A percentile compares a stretch with the other conserved stretches of the same genome.
Conservation (phyloP, 2,113 vertebrate species). For the Redunca redunca region DNA sequence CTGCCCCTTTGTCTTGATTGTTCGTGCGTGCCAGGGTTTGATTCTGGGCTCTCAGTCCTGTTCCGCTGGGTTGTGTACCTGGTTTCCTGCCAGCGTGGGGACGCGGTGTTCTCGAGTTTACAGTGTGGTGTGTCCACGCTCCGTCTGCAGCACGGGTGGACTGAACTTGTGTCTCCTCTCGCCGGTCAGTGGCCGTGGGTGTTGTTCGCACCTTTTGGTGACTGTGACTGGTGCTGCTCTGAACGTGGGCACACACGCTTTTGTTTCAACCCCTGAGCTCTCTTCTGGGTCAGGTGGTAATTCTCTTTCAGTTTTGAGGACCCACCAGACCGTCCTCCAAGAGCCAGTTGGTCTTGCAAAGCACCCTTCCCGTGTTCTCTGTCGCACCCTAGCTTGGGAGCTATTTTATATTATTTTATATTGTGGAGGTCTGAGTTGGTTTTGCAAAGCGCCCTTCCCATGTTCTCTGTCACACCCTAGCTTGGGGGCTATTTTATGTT, state of each 20-base stretch:
- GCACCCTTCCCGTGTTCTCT: background rate
- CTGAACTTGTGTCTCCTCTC: background rate
- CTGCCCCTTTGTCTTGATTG: background rate
- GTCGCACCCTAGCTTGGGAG: background rate
- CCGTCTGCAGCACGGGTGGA: background rate
- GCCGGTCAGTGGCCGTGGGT: too few species aligned
- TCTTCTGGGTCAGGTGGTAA: background rate
- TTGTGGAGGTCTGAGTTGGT: too few species aligned
- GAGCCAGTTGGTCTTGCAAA: background rate
- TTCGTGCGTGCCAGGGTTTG: background rate
- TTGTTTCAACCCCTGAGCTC: background rate
- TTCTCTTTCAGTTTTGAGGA: background rate
- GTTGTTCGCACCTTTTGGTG: background rate
- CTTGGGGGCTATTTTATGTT: too few species aligned
- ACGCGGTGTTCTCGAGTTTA: background rate
- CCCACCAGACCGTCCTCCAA: background rate
- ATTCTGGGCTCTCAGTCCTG: background rate
- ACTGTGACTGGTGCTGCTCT: background rate
- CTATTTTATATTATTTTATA: background rate
- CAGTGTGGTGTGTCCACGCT: rapidly evolving
- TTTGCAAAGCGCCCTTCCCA: too few species aligned
- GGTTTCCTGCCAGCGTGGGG: background rate
- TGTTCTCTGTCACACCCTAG: too few species aligned
- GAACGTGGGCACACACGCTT: background rate
- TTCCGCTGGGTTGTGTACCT: background rate